These are phyloP conservation scores for Rhogogaster chlorosoma DNA, from an alignment of 2,888 invertebrate species.

Conservation along the genomic window DNA sequence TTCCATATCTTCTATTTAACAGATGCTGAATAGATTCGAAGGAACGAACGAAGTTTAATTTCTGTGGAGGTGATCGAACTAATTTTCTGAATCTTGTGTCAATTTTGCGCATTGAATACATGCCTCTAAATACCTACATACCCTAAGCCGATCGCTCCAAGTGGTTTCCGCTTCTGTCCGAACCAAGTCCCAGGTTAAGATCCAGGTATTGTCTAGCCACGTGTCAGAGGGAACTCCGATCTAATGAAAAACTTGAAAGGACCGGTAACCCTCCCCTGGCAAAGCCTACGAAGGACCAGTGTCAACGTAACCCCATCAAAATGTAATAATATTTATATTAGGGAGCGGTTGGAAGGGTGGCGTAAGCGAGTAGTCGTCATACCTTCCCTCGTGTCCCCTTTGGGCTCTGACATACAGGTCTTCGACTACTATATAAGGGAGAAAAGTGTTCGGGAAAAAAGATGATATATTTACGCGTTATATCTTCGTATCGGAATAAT, in stretches of 20 bases:
- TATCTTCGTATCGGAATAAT: neutral
- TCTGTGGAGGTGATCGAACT: neutral
- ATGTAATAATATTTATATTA: conserved; percentile 78
- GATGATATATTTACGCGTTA: neutral
- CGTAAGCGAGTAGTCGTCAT: conserved; percentile 39
- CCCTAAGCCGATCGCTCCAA: neutral
- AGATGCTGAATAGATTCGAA: neutral
- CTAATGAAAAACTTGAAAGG: conserved; percentile 69
- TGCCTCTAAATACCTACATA: neutral
- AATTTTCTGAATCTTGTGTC: neutral
- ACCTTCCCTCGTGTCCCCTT: conserved; percentile 15
- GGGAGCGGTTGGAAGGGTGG: conserved; percentile 73
- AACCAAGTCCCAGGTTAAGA: conserved; percentile 38
- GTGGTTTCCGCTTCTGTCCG: neutral
- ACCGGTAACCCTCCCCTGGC: conserved; percentile 41
- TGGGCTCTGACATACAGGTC: neutral
- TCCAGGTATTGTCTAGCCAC: conserved; percentile 63
- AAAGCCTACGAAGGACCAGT: conserved; percentile 64
- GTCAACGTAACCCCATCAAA: conserved; percentile 78
- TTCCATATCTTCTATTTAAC: neutral
- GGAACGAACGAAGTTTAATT: neutral
- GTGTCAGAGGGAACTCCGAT: conserved; percentile 66
- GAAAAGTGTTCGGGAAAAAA: neutral
- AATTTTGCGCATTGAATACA: neutral
- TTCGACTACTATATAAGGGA: conserved; percentile 19